Evolutionary conservation across 2,797 vertebrate species (phyloP).

Genomic region (Sebastes minor): DNA sequence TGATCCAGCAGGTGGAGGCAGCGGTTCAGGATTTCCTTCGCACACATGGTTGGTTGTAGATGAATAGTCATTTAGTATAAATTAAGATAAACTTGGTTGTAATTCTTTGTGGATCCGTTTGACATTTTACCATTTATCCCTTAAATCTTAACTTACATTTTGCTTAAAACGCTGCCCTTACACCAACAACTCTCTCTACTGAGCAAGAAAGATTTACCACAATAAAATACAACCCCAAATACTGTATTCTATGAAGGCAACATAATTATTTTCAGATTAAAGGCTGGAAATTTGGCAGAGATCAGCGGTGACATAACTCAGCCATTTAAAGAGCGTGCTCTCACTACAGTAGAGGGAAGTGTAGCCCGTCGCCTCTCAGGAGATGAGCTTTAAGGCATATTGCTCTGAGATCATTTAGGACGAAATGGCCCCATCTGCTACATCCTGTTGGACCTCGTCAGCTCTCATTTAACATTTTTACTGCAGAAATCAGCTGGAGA

Average conservation of each 20-base stretch:
- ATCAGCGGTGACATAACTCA: conserved; percentile 48
- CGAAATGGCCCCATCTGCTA: conserved; percentile 5
- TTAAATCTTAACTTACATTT: background rate
- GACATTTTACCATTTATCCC: background rate
- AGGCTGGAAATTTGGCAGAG: conserved; percentile 11
- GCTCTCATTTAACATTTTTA: conserved; percentile 14
- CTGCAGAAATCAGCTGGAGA: conserved; percentile 8
- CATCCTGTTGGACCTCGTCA: conserved; percentile 7
- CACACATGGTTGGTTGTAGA: background rate
- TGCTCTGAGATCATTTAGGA: conserved; percentile 9
- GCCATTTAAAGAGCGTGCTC: conserved; percentile 33
- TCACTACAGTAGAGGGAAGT: conserved; percentile 2
- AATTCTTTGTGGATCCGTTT: background rate
- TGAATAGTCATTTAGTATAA: background rate
- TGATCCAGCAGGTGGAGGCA: conserved; percentile 65
- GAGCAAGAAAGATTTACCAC: background rate
- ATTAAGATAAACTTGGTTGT: background rate
- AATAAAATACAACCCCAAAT: background rate
- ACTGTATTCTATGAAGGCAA: background rate
- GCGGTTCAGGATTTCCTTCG: background rate
- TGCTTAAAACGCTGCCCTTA: background rate
- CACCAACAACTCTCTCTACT: background rate
- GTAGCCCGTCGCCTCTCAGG: conserved; percentile 23
- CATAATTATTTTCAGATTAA: conserved; percentile 26
- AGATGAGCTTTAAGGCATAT: conserved; percentile 28